These are phyloP conservation scores for Desoria tigrina DNA, from an alignment of 2,888 invertebrate species.

Conservation along the genomic window DNA sequence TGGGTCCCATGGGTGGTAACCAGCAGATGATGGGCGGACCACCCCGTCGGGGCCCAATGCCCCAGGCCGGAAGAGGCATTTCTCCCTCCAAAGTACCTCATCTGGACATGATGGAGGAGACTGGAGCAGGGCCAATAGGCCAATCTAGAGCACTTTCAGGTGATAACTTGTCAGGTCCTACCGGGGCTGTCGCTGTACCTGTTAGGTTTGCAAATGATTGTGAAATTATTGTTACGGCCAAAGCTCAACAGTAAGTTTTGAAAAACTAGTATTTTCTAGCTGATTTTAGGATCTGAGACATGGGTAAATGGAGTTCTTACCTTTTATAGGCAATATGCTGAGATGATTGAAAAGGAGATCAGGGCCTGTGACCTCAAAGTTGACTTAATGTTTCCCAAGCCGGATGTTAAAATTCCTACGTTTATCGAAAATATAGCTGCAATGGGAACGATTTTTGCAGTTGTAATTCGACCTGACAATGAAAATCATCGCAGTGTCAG, in stretches of 20 bases:
- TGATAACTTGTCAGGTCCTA: background rate
- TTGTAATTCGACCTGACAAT: constrained; percentile 45
- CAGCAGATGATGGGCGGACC: background rate
- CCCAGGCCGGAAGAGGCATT: background rate
- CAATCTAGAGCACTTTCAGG: background rate
- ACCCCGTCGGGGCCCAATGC: constrained; percentile 2
- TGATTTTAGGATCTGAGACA: constrained; percentile 6
- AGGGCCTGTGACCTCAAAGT: constrained; percentile 39
- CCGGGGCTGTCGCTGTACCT: background rate
- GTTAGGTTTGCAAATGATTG: constrained; percentile 36
- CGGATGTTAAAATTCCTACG: constrained; percentile 32
- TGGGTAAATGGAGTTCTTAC: background rate
- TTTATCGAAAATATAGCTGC: constrained; percentile 40
- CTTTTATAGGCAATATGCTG: constrained; percentile 38
- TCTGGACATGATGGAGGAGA: background rate
- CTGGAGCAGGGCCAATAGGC: background rate
- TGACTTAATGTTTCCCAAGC: constrained; percentile 48
- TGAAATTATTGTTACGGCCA: constrained; percentile 36
- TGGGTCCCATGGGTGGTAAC: background rate
- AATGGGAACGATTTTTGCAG: constrained; percentile 47
- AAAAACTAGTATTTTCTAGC: background rate
- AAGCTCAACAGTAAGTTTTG: constrained; percentile 35
- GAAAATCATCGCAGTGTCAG: constrained; percentile 34
- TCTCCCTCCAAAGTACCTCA: background rate
- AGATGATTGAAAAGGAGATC: constrained; percentile 41